Percentiles rank a stretch among this genome's conserved stretches.
Conservation (phyloP, 2,797 vertebrate genomes). For the Selene dorsalis region DNA sequence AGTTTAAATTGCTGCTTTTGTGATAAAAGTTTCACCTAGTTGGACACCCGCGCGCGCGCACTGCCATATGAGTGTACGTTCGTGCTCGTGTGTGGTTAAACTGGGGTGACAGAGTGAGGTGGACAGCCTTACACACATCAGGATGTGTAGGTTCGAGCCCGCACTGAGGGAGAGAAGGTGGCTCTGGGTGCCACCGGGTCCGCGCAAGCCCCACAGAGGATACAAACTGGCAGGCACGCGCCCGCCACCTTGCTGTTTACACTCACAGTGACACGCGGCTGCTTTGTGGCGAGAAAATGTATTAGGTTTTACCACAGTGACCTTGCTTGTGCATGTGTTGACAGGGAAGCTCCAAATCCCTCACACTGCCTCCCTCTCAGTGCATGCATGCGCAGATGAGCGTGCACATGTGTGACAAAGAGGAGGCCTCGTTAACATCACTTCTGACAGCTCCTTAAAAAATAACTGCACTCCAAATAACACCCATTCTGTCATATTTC, state of each 20-base stretch:
- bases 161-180: constrained; percentile 17
- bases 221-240: constrained; percentile 3
- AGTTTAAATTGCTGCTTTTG: not conserved
- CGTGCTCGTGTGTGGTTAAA: not conserved
- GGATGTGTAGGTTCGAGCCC: constrained; percentile 18
- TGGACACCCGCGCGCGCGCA: not conserved
- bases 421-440: not conserved
- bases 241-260: constrained; percentile 18
- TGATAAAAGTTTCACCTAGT: constrained; percentile 37
- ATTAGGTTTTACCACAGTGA: constrained; percentile 56
- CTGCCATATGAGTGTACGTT: not conserved
- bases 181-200: constrained; percentile 26
- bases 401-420: not conserved
- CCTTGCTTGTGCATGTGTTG: constrained; percentile 56
- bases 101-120: constrained; percentile 9
- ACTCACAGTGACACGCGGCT: constrained; percentile 15
- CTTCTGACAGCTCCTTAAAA: constrained; percentile 3
- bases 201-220: not conserved
- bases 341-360: constrained; percentile 8
- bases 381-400: not conserved
- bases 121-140: not conserved
- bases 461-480: not conserved
- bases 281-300: constrained; percentile 16
- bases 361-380: not conserved
- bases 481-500: not conserved